phyloP scores from a whole-genome alignment of 2,888 invertebrate species.

The Ditula angustiorana region DNA sequence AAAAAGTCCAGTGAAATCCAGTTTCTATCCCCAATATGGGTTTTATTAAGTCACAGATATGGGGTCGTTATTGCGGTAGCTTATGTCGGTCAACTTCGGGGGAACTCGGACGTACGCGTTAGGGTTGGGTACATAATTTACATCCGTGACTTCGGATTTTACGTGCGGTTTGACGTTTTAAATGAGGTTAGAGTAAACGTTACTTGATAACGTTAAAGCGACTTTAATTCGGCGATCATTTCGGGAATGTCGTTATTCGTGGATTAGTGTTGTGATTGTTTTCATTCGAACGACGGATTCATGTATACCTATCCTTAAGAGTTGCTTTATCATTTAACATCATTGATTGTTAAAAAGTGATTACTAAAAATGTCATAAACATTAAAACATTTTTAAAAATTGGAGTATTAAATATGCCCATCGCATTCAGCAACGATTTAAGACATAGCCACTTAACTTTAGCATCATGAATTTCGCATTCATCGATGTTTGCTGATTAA shows the following conservation, averaged over 20 bases:
- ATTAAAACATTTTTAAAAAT: no score
- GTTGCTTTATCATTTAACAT: no score
- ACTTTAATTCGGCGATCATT: slow-evolving; percentile 6
- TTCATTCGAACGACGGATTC: no score
- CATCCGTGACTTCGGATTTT: slow-evolving; percentile 33
- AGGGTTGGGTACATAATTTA: slow-evolving; percentile 31
- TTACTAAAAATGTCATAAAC: no score
- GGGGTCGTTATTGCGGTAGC: slow-evolving; percentile 63
- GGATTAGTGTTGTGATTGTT: neutral
- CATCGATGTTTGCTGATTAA: neutral
- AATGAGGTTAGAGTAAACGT: slow-evolving; percentile 14
- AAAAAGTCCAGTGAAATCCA: slow-evolving; percentile 28
- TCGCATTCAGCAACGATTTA: no score
- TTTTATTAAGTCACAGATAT: slow-evolving; percentile 73
- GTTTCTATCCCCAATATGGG: slow-evolving; percentile 39
- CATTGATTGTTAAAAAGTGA: no score
- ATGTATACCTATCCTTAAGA: no score
- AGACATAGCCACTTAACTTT: no score
- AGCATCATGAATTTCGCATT: no score
- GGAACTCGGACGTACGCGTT: slow-evolving; percentile 45
- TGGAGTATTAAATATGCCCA: no score
- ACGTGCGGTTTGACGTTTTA: slow-evolving; percentile 32
- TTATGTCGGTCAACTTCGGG: slow-evolving; percentile 69
- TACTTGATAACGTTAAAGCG: slow-evolving; percentile 9
- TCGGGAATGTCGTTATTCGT: neutral